Conservation (phyloP, 2,888 invertebrate genomes). For the Notodonta ziczac region DNA sequence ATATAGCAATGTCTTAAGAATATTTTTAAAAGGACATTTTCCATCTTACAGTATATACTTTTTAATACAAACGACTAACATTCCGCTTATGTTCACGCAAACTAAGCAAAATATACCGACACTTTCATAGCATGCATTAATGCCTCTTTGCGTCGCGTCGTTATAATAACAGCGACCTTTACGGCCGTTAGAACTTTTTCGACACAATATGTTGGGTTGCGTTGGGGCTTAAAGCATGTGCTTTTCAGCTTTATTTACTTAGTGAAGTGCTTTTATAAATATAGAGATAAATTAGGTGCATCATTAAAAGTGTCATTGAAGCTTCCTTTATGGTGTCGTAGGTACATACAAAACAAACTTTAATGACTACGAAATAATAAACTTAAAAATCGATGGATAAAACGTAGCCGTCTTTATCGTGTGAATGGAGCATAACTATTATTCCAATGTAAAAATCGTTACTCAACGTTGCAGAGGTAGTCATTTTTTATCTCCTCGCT, state of each 20-base stretch:
- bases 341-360: too few relatives aligned
- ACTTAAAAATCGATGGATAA: too few relatives aligned
- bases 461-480: slow-evolving; percentile 8
- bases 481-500: not conserved
- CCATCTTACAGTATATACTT: slow-evolving; percentile 14
- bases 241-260: slow-evolving; percentile 40
- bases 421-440: too few relatives aligned
- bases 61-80: slow-evolving; percentile 25
- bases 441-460: not conserved
- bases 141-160: slow-evolving; percentile 52
- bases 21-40: not conserved
- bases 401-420: too few relatives aligned
- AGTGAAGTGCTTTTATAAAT: slow-evolving; percentile 43
- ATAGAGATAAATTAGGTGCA: not conserved
- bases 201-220: slow-evolving; percentile 38
- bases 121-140: slow-evolving; percentile 41
- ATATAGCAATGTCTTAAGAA: too few relatives aligned
- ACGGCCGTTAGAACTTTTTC: slow-evolving; percentile 55
- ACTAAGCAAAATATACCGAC: slow-evolving; percentile 32
- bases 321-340: too few relatives aligned
- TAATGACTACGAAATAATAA: too few relatives aligned
- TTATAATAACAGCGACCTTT: slow-evolving; percentile 58
- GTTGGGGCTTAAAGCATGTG: slow-evolving; percentile 50
- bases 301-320: too few relatives aligned
- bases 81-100: slow-evolving; percentile 13